Evolutionary conservation across 1,140 invertebrate genomes (phyloP), one percentile per base, ranked within the genome.

Genomic region (Vollenhovia emeryi): DNA sequence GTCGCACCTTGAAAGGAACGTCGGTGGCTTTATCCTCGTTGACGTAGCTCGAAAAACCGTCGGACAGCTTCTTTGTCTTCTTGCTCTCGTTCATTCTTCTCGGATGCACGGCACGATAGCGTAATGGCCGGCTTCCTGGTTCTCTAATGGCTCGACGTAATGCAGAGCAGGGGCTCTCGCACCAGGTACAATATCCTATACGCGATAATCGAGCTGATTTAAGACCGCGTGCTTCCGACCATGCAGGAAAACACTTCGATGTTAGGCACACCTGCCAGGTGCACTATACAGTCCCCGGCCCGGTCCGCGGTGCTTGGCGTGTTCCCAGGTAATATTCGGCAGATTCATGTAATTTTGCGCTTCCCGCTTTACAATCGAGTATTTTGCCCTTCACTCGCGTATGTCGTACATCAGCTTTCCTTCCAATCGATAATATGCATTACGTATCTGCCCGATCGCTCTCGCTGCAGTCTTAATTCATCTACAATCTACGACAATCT

Each of bases 201-300:
- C 40, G 90, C 89, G 93, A 93, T 94, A 93, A 94, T 94, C 92
- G 91, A 59, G 73, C 91, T 94, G 93, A 94, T 93, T 93, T 93
- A 94, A 91, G 89, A 78, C 88, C 85, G 48, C 84, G n/a, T 87
- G 91, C 88, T 93, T 93, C 90, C 92, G 88, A 92, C 89, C 90
- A 91, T 92, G 90, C 92, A 92, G 90, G 92, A 93, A 93, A 93
- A 92, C 87, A 91, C 86, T 85, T 84, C 64, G 86, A 91, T 91
- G 88, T 91, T 91, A 91, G 88, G 86, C 89, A 92, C 90, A 92
- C 92, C 91, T 92, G 84, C 73, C 87, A 87, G 91, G 91, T 90
- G 69, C 68, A 27, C 73, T 74, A 85, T 75, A 62, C 69, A 69
- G 33, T 33, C 11, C 18, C 55, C n/a, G 48, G 15, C 9, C 15